Base-by-base conservation (phyloP, 2,888 invertebrate genomes). In the Ctena decussata region DNA sequence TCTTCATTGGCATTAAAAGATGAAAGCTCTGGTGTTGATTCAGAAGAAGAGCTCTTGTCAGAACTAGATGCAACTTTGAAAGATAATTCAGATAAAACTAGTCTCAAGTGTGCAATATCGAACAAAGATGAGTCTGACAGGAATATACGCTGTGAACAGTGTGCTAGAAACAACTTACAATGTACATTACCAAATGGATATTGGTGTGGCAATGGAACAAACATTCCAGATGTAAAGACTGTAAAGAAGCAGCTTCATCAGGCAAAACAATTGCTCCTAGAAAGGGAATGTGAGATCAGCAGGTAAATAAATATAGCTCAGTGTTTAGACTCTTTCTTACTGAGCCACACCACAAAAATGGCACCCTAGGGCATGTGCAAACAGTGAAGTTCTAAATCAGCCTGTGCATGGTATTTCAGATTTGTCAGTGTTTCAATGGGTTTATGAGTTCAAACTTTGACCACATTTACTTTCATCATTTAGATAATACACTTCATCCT, bases 61-160 rank as follows among this genome's bases (percentile, higher is more conserved):
- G 93, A 94, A 74, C 85, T 94, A 41, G 93, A 94, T 88, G 92
- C 91, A 70, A 92, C 90, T 60, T 71, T 91, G 30, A 78, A 87
- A 75, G n/a, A 41, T 73, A 80, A 53, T 21, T 75, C 84, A 57
- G 72, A 49, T 32, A 60, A 75, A 46, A 60, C 32, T 30, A 70
- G 44, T 70, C 70, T 57, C 24, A 37, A 60, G 12, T 37, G 78
- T 86, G 81, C 84, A 86, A 84, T 86, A n/a, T 78, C 78, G 30
- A 76, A 44, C 8, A 46, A 72, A 41, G 79, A 77, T 57, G 53
- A 71, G 60, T 37, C 39, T n/a, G 35, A 24, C n/a, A 27, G 24
- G 24, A 72, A 84, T 35, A 41, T 30, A 15, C 77, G 82, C 1
- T 86, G 85, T 82, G 88, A 88, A n/a, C 88, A 88, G 46, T 86